Conservation (phyloP, 2,797 vertebrate species). For the Echiichthys vipera region DNA sequence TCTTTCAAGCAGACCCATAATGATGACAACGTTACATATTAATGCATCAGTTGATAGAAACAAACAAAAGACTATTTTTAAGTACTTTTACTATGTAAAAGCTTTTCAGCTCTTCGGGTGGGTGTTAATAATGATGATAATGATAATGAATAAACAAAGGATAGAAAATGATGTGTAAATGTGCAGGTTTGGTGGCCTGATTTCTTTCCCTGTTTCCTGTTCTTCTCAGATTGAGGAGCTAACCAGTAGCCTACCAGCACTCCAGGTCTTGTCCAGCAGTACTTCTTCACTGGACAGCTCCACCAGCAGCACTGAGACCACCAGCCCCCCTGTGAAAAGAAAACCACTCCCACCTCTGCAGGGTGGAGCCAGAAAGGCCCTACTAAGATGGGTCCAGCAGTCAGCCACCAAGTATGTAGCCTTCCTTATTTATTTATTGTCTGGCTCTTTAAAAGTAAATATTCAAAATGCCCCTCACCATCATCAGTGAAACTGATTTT, state of each 20-base stretch:
- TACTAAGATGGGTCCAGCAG: constrained; percentile 95
- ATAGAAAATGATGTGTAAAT: background rate
- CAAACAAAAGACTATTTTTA: background rate
- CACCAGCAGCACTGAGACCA: constrained; percentile 89
- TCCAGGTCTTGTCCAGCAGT: constrained; percentile 90
- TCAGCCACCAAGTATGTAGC: constrained; percentile 90
- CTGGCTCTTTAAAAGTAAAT: background rate
- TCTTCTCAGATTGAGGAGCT: constrained; percentile 93
- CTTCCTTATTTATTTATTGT: background rate
- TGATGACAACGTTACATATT: no score
- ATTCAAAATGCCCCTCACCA: background rate
- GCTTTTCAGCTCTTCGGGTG: background rate
- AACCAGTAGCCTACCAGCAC: constrained; percentile 92
- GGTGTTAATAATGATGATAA: background rate
- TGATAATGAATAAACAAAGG: background rate
- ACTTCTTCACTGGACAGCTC: constrained; percentile 93
- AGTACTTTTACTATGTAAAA: background rate
- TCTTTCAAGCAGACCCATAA: background rate
- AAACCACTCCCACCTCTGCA: constrained; percentile 90
- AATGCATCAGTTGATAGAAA: no score
- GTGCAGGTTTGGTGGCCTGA: background rate
- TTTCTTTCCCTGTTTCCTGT: constrained; percentile 1
- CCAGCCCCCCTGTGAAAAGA: constrained; percentile 93
- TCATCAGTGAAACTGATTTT: background rate
- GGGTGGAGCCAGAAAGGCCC: constrained; percentile 92